A percentile compares a stretch with the other conserved stretches of the same genome.
Evolutionary conservation across 1,140 invertebrate genomes (phyloP).

Genomic region (Pteromalus puparum): DNA sequence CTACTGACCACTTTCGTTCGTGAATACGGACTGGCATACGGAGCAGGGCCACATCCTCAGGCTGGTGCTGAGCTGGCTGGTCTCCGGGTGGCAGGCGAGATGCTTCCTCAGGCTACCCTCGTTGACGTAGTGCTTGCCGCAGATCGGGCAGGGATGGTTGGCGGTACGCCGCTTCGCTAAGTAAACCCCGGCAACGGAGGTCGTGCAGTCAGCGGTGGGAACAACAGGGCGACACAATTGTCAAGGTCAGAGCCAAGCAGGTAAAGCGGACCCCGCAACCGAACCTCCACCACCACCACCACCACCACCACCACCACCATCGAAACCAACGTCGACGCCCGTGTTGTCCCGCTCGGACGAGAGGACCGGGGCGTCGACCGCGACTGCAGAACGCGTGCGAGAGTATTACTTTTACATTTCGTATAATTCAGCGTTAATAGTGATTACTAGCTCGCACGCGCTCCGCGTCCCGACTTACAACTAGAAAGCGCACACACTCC

Average conservation of each 20-base stretch:
- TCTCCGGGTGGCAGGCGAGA: constrained; percentile 93
- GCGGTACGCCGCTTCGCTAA: constrained; percentile 93
- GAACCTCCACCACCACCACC: not conserved
- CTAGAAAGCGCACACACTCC: too few relatives aligned
- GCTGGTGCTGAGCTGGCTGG: constrained; percentile 88
- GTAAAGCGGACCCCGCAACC: constrained; percentile 65
- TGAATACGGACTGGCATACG: constrained; percentile 95
- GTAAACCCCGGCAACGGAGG: constrained; percentile 79
- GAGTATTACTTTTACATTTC: not conserved
- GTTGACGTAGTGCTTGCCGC: constrained; percentile 96
- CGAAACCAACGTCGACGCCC: not conserved
- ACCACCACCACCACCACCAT: constrained; percentile 38
- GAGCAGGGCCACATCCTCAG: constrained; percentile 96
- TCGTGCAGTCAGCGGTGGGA: constrained; percentile 76
- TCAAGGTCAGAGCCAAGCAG: constrained; percentile 77
- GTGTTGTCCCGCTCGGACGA: not conserved
- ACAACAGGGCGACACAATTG: constrained; percentile 76
- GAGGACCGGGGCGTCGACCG: not conserved
- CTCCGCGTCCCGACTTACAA: too few relatives aligned
- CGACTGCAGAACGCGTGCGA: not conserved
- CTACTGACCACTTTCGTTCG: constrained; percentile 91
- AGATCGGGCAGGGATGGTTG: constrained; percentile 95
- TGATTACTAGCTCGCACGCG: too few relatives aligned
- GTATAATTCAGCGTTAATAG: too few relatives aligned
- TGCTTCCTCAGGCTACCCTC: constrained; percentile 95